Percentiles rank a stretch among this genome's conserved stretches.
Conservation (phyloP, 2,888 invertebrate species). For the Cinara cedri region DNA sequence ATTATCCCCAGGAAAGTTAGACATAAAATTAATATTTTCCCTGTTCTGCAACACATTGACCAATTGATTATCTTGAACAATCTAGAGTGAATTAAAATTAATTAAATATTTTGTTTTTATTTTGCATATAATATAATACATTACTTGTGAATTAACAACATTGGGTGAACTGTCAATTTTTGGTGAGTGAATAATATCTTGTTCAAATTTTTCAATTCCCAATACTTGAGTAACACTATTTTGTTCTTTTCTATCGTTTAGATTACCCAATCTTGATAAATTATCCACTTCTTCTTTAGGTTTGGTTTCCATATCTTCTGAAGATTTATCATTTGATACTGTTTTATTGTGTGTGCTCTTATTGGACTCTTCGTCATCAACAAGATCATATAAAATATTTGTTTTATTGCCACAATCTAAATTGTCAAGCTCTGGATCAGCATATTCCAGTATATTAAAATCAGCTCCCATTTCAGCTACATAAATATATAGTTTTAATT, state of each 20-base stretch:
- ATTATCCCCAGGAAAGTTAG: conserved; percentile 44
- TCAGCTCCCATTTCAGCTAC: conserved; percentile 89
- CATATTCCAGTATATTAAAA: conserved; percentile 94
- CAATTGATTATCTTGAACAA: conserved; percentile 49
- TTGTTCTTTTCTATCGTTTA: conserved; percentile 50
- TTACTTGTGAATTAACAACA: conserved; percentile 40
- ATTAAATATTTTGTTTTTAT: neutral
- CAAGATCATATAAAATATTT: conserved; percentile 83
- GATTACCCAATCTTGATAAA: conserved; percentile 22
- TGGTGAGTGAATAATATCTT: conserved; percentile 47
- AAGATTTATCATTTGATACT: conserved; percentile 44
- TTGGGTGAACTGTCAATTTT: conserved; percentile 43
- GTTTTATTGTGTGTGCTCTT: conserved; percentile 60
- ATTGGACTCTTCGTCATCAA: conserved; percentile 72
- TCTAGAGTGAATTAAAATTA: conserved; percentile 22
- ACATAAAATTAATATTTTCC: conserved; percentile 48
- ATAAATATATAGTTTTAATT: conserved; percentile 55
- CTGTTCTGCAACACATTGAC: conserved; percentile 45
- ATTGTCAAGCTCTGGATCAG: conserved; percentile 88
- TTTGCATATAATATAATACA: neutral
- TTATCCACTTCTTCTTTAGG: conserved; percentile 47
- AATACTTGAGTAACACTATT: conserved; percentile 46
- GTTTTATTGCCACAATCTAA: conserved; percentile 79
- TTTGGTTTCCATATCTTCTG: conserved; percentile 47
- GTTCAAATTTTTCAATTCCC: conserved; percentile 53